Base-by-base conservation (phyloP, 1,140 invertebrate genomes). In the Saccostrea cuccullata region DNA sequence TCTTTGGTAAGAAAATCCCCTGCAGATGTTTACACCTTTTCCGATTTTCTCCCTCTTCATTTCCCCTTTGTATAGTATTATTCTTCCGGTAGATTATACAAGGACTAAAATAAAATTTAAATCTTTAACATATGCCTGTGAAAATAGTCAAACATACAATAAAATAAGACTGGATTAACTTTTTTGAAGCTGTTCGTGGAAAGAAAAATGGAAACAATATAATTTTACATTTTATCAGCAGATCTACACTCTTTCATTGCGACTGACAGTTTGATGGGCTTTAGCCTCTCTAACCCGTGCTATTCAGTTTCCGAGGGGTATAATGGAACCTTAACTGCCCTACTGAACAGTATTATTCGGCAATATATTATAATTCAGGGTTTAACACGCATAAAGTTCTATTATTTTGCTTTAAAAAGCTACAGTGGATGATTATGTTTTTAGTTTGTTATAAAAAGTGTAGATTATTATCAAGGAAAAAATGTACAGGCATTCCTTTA, bases 341-440 rank as follows among this genome's bases (percentile, higher is more conserved):
- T 30, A 23, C 13, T 36, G 70, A 77, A 77, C 70, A 36, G 70
- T 30, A 77, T 77, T 77, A 77, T 77, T 11, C 30, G 70, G 11
- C 70, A 77, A 77, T 77, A 77, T 77, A 77, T 77, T 77, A 77
- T 77, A 77, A 77, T 77, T 77, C 26, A 77, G 70, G 23, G 70
- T 77, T 77, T 77, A 77, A 77, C 70, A 77, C 70, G 70, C 70
- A 77, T 77, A 77, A 77, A 77, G 13, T 77, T 77, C 70, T 77
- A 77, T 77, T 77, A 77, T 30, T 77, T 77, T 13, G 70, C 70
- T 77, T 77, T 77, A 77, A 77, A 77, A 77, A 77, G 70, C 70
- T 77, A 77, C 70, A 77, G 23, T 77, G 70, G 70, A 36, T 77
- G 23, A 77, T 77, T 30, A 77, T 77, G 70, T 77, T 77, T 64